Conservation (phyloP, 2,113 vertebrate genomes). For the Alligator sinensis region DNA sequence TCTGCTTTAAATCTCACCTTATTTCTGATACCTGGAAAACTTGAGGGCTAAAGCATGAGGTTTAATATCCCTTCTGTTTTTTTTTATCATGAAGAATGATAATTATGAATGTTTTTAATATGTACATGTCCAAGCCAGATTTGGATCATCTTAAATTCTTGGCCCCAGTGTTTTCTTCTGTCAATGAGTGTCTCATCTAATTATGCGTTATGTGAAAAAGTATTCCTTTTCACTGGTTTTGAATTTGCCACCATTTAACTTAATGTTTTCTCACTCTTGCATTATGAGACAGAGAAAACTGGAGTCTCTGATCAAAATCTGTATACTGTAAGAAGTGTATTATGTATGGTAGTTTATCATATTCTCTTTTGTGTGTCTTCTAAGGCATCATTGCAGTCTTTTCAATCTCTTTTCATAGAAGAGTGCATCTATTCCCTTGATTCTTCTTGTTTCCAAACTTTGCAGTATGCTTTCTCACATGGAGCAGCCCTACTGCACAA, state of each 20-base stretch:
- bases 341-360: constrained; percentile 47
- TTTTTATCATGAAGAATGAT: background rate
- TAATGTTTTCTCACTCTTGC: constrained; percentile 20
- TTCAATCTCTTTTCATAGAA: constrained; percentile 52
- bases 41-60: background rate
- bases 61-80: background rate
- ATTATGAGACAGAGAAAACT: constrained; percentile 50
- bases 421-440: constrained; percentile 63
- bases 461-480: constrained; percentile 33
- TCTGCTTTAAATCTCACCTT: background rate
- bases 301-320: constrained; percentile 62
- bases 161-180: background rate
- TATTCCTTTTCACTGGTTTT: constrained; percentile 49
- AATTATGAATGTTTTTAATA: background rate
- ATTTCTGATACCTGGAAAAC: fast-evolving
- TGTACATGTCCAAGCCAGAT: fast-evolving
- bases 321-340: constrained; percentile 42
- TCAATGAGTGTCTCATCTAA: background rate
- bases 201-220: background rate
- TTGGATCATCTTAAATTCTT: background rate
- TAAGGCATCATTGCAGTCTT: constrained; percentile 55
- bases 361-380: constrained; percentile 38
- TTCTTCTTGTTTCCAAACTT: constrained; percentile 44
- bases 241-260: constrained; percentile 43
- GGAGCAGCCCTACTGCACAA: constrained; percentile 32